Evolutionary conservation across 2,888 invertebrate species (phyloP).

Genomic region (Parapristionchus giblindavisi): DNA sequence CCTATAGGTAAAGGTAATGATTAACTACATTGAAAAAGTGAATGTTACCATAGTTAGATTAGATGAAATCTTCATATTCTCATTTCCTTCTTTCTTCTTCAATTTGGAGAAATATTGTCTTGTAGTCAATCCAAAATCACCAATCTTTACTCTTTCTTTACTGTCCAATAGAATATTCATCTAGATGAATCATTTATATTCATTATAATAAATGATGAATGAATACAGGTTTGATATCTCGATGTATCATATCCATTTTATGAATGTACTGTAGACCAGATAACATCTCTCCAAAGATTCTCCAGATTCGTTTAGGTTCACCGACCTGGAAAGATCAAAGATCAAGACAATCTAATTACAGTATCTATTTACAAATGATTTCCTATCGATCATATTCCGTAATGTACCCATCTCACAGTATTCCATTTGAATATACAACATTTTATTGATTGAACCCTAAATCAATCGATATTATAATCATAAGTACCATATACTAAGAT

Average conservation of each 20-base stretch:
- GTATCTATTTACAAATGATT: conserved; percentile 75
- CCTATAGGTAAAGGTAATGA: conserved; percentile 56
- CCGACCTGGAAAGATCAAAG: conserved; percentile 33
- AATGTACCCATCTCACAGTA: conserved; percentile 96
- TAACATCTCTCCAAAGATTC: conserved; percentile 88
- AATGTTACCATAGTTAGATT: conserved; percentile 2
- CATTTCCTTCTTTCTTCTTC: background rate
- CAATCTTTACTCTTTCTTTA: conserved; percentile 91
- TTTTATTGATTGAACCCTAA: conserved; percentile 37
- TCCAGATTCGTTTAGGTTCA: conserved; percentile 75
- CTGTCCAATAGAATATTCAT: conserved; percentile 94
- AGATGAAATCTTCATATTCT: background rate
- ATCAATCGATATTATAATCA: background rate
- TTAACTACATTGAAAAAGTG: background rate
- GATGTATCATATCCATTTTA: conserved; percentile 59
- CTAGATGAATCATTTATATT: conserved; percentile 36
- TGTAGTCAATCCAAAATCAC: conserved; percentile 91
- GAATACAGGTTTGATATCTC: conserved; percentile 67
- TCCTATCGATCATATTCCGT: conserved; percentile 77
- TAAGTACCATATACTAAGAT: no score
- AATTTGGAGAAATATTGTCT: conserved; percentile 41
- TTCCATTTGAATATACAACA: conserved; percentile 82
- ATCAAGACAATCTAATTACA: background rate
- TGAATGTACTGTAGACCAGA: conserved; percentile 74
- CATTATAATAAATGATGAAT: no score